phyloP scores from a whole-genome alignment of 1,140 invertebrate genomes.

The Sinonovacula constricta region DNA sequence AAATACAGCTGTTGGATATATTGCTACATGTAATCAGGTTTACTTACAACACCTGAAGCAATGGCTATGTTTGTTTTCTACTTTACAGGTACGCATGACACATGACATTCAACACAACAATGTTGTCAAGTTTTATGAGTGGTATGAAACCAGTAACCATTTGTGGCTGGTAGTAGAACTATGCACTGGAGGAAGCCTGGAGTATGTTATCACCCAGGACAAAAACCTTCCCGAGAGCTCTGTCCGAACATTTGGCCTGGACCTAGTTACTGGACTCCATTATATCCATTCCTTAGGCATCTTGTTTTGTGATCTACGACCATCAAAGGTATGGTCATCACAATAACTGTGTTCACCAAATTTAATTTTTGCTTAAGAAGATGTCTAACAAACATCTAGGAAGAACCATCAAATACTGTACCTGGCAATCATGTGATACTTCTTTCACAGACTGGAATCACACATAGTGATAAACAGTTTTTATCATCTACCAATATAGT shows the following conservation, averaged over 20 bases:
- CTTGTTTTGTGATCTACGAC: slow-evolving; percentile 76
- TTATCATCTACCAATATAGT: too few relatives aligned
- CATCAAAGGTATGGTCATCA: slow-evolving; percentile 74
- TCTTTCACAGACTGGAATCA: too few relatives aligned
- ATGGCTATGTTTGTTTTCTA: slow-evolving; percentile 18
- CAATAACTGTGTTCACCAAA: too few relatives aligned
- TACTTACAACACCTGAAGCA: too few relatives aligned
- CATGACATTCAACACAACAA: slow-evolving; percentile 77
- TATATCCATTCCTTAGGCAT: slow-evolving; percentile 78
- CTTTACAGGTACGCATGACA: slow-evolving; percentile 76
- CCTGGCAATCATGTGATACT: too few relatives aligned
- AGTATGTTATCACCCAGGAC: slow-evolving; percentile 75
- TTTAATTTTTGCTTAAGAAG: too few relatives aligned
- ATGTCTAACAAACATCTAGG: too few relatives aligned
- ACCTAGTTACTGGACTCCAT: slow-evolving; percentile 76
- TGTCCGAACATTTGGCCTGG: slow-evolving; percentile 75
- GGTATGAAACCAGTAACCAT: slow-evolving; percentile 80
- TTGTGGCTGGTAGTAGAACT: slow-evolving; percentile 79
- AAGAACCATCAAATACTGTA: too few relatives aligned
- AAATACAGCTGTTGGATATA: too few relatives aligned
- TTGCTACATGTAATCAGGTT: too few relatives aligned
- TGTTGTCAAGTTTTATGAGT: slow-evolving; percentile 78
- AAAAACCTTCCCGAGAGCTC: slow-evolving; percentile 75
- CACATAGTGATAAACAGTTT: too few relatives aligned
- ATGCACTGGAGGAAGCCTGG: slow-evolving; percentile 78